Conservation (phyloP, 2,113 vertebrate species). For the Dendrocopos noguchii region DNA sequence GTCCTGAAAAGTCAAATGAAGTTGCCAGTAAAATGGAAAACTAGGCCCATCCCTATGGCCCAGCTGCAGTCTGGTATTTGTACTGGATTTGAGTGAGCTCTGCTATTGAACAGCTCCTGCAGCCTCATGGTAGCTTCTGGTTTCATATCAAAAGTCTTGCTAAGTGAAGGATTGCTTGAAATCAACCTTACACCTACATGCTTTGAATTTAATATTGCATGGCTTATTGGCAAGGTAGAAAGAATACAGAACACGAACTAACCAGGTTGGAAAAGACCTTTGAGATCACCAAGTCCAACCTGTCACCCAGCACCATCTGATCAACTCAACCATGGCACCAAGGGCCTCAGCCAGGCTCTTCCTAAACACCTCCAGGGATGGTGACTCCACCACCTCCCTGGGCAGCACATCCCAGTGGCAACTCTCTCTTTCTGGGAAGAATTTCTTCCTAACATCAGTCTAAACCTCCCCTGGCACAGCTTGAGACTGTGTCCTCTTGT, state of each 20-base stretch:
- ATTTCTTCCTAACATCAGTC: no score
- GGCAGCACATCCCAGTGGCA: no score
- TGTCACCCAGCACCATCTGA: no score
- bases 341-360: no score
- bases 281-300: no score
- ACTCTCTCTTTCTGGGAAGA: no score
- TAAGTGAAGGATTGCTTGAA: background rate
- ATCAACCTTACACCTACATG: background rate
- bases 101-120: background rate
- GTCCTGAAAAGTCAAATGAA: background rate
- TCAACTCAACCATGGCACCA: no score
- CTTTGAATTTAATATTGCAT: background rate
- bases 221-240: background rate
- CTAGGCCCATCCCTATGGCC: background rate
- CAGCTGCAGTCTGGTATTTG: background rate
- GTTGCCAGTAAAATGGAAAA: background rate
- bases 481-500: no score
- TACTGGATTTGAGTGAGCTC: background rate
- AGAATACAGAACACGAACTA: background rate
- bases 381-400: no score
- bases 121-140: background rate
- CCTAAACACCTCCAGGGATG: no score
- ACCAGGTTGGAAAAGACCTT: no score
- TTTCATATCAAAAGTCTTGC: background rate
- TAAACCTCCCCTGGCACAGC: no score